Conservation (phyloP, 1,140 invertebrate genomes). For the Notospermus geniculatus region DNA sequence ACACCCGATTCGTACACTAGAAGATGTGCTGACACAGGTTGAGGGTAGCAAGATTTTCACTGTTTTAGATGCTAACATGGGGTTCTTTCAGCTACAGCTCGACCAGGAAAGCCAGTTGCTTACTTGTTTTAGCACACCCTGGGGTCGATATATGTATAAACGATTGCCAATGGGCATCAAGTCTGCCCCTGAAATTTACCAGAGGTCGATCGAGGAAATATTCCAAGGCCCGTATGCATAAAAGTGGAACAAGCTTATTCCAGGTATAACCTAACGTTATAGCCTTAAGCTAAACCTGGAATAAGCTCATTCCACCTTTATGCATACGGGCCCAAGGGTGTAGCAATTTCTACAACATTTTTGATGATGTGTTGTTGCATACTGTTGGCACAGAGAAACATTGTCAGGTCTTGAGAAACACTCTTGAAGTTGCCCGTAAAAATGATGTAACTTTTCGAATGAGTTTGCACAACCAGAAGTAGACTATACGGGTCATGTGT, state of each 20-base stretch:
- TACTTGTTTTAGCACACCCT: not conserved
- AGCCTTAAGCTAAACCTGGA: too few relatives aligned
- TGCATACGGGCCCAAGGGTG: too few relatives aligned
- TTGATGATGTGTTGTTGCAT: slow-evolving; percentile 1
- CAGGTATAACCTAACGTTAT: too few relatives aligned
- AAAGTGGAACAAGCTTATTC: too few relatives aligned
- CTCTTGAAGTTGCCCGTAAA: not conserved
- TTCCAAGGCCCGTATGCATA: too few relatives aligned
- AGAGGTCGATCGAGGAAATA: not conserved
- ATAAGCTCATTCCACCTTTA: too few relatives aligned
- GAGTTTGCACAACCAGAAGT: not conserved
- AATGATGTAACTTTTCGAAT: not conserved
- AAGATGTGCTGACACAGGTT: not conserved
- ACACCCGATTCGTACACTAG: not conserved
- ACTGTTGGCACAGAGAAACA: not conserved
- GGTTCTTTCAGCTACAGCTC: not conserved
- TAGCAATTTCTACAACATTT: not conserved
- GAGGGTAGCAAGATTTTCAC: not conserved
- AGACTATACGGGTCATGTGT: slow-evolving; percentile 35
- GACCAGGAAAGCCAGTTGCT: not conserved
- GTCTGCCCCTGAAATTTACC: not conserved
- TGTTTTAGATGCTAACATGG: not conserved
- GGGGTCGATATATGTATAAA: not conserved
- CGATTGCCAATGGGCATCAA: not conserved
- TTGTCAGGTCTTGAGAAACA: not conserved